Conservation (phyloP, 2,797 vertebrate species). For the Sebastes reedi region DNA sequence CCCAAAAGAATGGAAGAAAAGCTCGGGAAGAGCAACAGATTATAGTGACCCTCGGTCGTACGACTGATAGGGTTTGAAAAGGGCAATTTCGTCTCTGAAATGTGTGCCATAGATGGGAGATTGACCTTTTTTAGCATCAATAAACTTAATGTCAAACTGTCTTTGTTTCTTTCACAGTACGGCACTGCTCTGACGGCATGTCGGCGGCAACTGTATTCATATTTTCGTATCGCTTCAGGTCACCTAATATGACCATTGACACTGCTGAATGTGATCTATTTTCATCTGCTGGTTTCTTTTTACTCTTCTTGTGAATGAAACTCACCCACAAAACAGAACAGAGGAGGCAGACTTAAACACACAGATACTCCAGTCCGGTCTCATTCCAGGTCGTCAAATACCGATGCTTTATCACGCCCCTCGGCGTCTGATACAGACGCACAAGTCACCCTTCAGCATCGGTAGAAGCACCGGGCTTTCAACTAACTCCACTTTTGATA, state of each 20-base stretch:
- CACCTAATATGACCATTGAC: background rate
- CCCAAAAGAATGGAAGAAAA: background rate
- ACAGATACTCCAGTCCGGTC: too few species aligned
- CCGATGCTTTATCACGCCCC: too few species aligned
- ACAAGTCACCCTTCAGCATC: too few species aligned
- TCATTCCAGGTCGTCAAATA: too few species aligned
- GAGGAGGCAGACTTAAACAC: too few species aligned
- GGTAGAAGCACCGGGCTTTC: too few species aligned
- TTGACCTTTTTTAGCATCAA: background rate
- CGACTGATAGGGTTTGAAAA: background rate
- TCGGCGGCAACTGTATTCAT: background rate
- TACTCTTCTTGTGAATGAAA: background rate
- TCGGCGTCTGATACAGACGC: accelerated
- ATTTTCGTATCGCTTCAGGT: background rate
- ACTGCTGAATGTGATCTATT: background rate
- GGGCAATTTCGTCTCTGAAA: background rate
- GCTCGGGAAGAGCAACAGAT: background rate
- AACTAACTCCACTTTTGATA: too few species aligned
- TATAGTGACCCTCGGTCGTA: background rate
- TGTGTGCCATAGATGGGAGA: background rate
- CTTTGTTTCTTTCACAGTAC: background rate
- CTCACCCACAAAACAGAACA: background rate
- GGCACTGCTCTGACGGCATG: accelerated
- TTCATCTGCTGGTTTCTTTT: background rate
- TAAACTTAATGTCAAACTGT: background rate